Base-by-base conservation (phyloP, 2,888 invertebrate species). In the Zaprionus bogoriensis region DNA sequence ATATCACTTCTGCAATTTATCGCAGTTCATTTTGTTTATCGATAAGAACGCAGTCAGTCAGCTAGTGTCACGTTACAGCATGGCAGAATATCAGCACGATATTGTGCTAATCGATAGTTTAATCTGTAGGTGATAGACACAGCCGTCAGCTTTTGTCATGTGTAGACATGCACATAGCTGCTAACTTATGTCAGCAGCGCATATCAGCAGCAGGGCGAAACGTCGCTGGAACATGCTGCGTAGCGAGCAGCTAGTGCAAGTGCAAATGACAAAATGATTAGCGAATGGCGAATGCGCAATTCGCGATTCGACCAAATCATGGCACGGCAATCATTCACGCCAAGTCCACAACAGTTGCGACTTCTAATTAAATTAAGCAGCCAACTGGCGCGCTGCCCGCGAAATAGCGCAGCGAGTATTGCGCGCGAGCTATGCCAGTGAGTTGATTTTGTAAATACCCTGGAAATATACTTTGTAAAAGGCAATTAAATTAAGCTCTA, bases 331-430 rank as follows among this genome's bases (percentile, higher is more conserved):
- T 82, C 84, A 86, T 75, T 82, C 67, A 84, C 78, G 78, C 75
- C 68, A 84, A 63, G 67, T 70, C 65, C 68, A 60, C 66, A 60
- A 62, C 71, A 63, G 68, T 64, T 64, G 75, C 58, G 74, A 67
- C 48, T 79, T 86, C 68, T 83, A 83, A 83, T 86, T 86, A 83
- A 83, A 80, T 79, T 81, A 81, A 73, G 54, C 69, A 61, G 61
- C 45, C 63, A 57, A 41, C 42, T 48, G 39, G 28, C 28, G 20
- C 28, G 32, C 20, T 27, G 47, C 54, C 54, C 19, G 28, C 14
- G 28, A 45, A 38, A 14, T 6, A 50, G 45, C 20, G 22, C 25
- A 48, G 48, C 52, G 50, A 36, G 39, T 62, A 67, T 45, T 5
- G 7, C 41, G 55, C 45, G 36, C 12, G 38, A 53, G 48, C 38